phyloP scores from a whole-genome alignment of 2,797 vertebrate genomes.

The Apogon talboti region DNA sequence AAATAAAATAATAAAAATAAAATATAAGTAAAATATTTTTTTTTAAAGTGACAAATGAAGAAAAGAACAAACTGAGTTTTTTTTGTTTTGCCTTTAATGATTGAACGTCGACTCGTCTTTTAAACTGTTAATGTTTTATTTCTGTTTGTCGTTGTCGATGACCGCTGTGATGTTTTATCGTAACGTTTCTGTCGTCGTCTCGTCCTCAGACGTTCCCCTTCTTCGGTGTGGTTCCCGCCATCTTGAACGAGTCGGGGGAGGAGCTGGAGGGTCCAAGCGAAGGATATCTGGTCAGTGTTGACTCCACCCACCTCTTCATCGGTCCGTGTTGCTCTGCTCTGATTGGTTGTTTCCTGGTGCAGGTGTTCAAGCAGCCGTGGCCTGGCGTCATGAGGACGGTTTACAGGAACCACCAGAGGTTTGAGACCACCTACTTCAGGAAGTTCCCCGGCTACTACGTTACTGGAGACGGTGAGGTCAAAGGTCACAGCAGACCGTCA shows the following conservation, averaged over 20 bases:
- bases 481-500: too few relatives aligned
- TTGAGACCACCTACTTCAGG: conserved; percentile 93
- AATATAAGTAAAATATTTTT: too few relatives aligned
- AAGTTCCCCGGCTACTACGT: conserved; percentile 98
- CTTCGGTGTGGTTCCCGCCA: conserved; percentile 94
- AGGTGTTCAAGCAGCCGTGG: conserved; percentile 99
- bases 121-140: too few relatives aligned
- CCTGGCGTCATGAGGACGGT: conserved; percentile 95
- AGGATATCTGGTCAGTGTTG: conserved; percentile 91
- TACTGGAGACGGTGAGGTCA: conserved; percentile 92
- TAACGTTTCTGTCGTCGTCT: too few relatives aligned
- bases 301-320: too few relatives aligned
- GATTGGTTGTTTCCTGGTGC: neutral
- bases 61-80: too few relatives aligned
- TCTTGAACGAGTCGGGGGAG: conserved; percentile 94
- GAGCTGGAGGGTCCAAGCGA: conserved; percentile 95
- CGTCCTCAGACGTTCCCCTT: conserved; percentile 91
- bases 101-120: too few relatives aligned
- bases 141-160: too few relatives aligned
- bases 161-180: too few relatives aligned
- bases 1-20: too few relatives aligned
- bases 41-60: too few relatives aligned
- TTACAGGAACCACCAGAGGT: conserved; percentile 90
- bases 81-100: neutral
- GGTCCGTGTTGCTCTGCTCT: neutral